Percentiles rank a stretch among this genome's conserved stretches.
Evolutionary conservation across 2,888 invertebrate genomes (phyloP).

Genomic region (Campoletis raptor): DNA sequence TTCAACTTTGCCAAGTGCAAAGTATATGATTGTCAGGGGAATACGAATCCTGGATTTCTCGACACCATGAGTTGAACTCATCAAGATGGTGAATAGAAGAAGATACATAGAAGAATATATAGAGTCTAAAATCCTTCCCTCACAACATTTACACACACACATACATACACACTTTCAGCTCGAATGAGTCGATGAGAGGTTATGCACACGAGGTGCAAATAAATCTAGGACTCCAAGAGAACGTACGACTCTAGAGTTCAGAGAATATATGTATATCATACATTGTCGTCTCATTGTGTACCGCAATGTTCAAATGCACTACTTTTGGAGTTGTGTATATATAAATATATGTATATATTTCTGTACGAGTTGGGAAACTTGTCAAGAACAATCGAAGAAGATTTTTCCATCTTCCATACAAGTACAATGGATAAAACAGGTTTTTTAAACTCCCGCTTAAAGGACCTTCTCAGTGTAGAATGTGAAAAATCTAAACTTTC

Average conservation of each 20-base stretch:
- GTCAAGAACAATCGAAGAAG: slow-evolving; percentile 42
- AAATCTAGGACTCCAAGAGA: not conserved
- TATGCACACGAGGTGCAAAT: slow-evolving; percentile 9
- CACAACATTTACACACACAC: not conserved
- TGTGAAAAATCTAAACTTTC: not conserved
- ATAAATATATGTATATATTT: slow-evolving; percentile 29
- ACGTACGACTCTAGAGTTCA: slow-evolving; percentile 22
- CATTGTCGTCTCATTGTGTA: slow-evolving; percentile 53
- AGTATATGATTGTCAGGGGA: slow-evolving; percentile 26
- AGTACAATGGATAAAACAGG: slow-evolving; percentile 12
- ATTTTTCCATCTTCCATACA: slow-evolving; percentile 37
- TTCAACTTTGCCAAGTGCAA: slow-evolving; percentile 37
- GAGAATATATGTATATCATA: slow-evolving; percentile 17
- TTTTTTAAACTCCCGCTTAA: slow-evolving; percentile 4
- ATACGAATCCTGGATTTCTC: slow-evolving; percentile 21
- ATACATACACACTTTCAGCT: slow-evolving; percentile 36
- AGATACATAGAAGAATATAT: not conserved
- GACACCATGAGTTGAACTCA: not conserved
- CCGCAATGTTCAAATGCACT: slow-evolving; percentile 34
- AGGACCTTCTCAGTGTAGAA: slow-evolving; percentile 22
- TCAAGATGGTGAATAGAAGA: not conserved
- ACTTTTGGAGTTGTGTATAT: slow-evolving; percentile 11
- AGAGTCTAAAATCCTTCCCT: slow-evolving; percentile 22
- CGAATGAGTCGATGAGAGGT: slow-evolving; percentile 43
- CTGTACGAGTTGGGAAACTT: slow-evolving; percentile 48